Base-by-base conservation (phyloP, 2,888 invertebrate genomes). In the Busseola fusca region DNA sequence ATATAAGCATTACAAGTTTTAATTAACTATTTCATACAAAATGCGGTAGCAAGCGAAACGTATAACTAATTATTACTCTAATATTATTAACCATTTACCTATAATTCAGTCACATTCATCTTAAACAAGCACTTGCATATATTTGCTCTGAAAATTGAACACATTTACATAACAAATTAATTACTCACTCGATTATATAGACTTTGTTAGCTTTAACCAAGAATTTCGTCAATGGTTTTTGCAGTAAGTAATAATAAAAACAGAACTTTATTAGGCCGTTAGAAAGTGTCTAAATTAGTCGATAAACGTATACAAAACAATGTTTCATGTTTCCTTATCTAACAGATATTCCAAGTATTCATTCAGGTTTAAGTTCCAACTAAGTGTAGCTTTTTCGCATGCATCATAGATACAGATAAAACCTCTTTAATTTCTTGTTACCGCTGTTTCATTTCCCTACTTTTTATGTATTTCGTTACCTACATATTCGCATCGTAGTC, bases 31-130 rank as follows among this genome's bases (percentile, higher is more conserved):
- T 72, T 63, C 68, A 81, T 86, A 83, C 69, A 85, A 84, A 83
- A 83, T 69, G 75, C 71, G 70, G 76, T 77, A 78, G 76, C 83
- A 80, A 87, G 86, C 87, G 76, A 81, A 86, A 85, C 77, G 72
- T 85, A 79, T 81, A 76, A 82, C 78, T 87, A 86, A 72, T 76
- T 83, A 82, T 81, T 84, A 86, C 69, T 73, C 85, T 85, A 86
- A 79, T 74, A 76, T 74, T 78, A 80, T 75, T 76, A 84, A 84
- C 76, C 80, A 81, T 87, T 91, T 93, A 92, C 85, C 90, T 94
- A 94, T 88, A 89, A 91, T 92, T 95, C 95, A 95, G 95, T 95
- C 95, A 94, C 93, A 93, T 94, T 92, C 90, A 92, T 92, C 87
- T 92, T 92, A 91, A 90, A 92, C 89, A 93, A 93, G 92, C 93